Evolutionary conservation across 2,797 vertebrate genomes (phyloP).

Genomic region (Aphelocoma californica): DNA sequence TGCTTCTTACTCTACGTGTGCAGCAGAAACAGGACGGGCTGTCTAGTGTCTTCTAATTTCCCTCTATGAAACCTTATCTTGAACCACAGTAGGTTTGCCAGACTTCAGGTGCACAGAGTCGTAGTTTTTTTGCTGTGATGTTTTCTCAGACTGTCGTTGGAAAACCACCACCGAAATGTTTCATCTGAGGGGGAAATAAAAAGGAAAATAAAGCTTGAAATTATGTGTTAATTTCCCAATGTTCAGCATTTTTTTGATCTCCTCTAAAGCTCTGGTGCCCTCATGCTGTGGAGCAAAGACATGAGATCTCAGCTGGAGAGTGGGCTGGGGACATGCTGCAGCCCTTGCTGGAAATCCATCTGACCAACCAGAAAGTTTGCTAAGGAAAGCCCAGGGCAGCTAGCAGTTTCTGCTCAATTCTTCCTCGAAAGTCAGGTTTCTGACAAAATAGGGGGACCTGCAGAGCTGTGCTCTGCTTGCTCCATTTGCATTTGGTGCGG

Average conservation of each 20-base stretch:
- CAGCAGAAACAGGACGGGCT: neutral
- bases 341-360: neutral
- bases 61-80: neutral
- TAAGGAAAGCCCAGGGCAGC: neutral
- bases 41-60: neutral
- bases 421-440: neutral
- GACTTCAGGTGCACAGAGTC: neutral
- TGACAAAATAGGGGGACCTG: neutral
- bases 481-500: accelerated
- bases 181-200: neutral
- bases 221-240: neutral
- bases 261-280: conserved; percentile 28
- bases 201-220: neutral
- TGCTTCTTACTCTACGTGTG: neutral
- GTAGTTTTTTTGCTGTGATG: neutral
- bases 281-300: conserved; percentile 29
- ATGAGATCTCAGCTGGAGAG: neutral
- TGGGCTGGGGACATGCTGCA: neutral
- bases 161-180: neutral
- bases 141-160: neutral
- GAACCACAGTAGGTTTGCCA: neutral
- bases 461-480: neutral
- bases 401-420: neutral
- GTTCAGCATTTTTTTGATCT: neutral
- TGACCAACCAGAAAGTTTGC: neutral